Base-by-base conservation (phyloP, 2,888 invertebrate species). In the Malthinus flaveolus region DNA sequence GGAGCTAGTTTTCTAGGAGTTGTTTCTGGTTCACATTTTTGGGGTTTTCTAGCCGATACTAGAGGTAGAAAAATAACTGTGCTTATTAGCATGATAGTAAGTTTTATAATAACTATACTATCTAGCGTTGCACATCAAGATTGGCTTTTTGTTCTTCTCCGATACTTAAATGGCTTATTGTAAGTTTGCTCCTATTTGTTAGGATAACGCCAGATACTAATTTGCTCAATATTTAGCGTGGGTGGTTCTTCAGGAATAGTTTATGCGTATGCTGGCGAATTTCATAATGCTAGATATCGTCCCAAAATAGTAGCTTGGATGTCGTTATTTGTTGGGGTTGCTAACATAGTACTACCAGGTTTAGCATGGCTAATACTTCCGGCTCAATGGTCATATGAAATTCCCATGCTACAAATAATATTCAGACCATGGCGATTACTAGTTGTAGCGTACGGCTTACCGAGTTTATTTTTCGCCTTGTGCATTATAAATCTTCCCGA, bases 1-100 rank as follows among this genome's bases (percentile, higher is more conserved):
- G 86, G 87, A 2, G 83, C 86, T 48, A 86, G 86, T 1, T 88
- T 87, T 68, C 74, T 87, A 56, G 88, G 88, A 3, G 83, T 85
- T 66, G 78, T 85, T 39, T 68, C 80, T n/a, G 82, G 83, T 32
- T 84, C 84, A 1, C 82, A 84, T 67, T 73, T 84, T 37, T 85
- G 84, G 84, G 85, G 85, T 3, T 83, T 82, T 65, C 66, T 85
- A 8, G 83, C 84, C 0, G 85, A 85, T 67, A 81, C 81, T 0
- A 75, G 74, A 55, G 85, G 85, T 3, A 73, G 84, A 9, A 78
- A 79, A 61, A 79, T 77, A 10, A 75, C 81, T 3, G 72, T 84
- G 9, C 69, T 84, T 7, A 74, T 81, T 32, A 78, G 83, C 32
- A 77, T 84, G 32, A 63, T 81, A 6, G 64, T 75, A 3, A 82